These are phyloP conservation scores for Megalops atlanticus DNA, from an alignment of 2,113 vertebrate species.

Conservation along the genomic window DNA sequence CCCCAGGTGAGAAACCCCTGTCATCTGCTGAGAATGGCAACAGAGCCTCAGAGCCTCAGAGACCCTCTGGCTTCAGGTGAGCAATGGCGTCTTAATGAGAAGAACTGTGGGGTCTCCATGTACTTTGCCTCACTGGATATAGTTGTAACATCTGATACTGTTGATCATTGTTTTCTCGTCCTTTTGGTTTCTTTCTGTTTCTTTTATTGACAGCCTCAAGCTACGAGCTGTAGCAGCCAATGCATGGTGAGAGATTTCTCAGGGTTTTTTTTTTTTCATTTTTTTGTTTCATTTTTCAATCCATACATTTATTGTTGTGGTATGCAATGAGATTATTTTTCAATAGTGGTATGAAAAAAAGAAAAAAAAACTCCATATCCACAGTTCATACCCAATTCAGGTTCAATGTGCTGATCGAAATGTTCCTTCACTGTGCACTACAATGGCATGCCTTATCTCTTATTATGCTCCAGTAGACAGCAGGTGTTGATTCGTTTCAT, in stretches of 20 bases:
- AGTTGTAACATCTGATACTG: constrained; percentile 22
- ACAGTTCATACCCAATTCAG: not conserved
- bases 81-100: constrained; percentile 1
- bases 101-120: not conserved
- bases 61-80: no score
- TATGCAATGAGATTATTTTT: not conserved
- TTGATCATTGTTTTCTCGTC: constrained; percentile 8
- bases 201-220: constrained; percentile 4
- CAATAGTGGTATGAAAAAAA: no score
- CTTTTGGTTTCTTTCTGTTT: not conserved
- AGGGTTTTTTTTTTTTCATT: not conserved
- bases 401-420: not conserved
- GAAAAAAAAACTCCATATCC: no score
- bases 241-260: not conserved
- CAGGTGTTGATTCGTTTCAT: constrained; percentile 16
- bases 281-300: not conserved
- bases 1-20: no score
- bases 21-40: no score
- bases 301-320: not conserved
- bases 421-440: not conserved
- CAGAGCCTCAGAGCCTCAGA: no score
- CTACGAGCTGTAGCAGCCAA: not conserved
- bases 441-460: not conserved
- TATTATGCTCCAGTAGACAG: not conserved
- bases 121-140: not conserved